Base-by-base conservation (phyloP, 1,140 invertebrate genomes). In the Mizuhopecten yessoensis region DNA sequence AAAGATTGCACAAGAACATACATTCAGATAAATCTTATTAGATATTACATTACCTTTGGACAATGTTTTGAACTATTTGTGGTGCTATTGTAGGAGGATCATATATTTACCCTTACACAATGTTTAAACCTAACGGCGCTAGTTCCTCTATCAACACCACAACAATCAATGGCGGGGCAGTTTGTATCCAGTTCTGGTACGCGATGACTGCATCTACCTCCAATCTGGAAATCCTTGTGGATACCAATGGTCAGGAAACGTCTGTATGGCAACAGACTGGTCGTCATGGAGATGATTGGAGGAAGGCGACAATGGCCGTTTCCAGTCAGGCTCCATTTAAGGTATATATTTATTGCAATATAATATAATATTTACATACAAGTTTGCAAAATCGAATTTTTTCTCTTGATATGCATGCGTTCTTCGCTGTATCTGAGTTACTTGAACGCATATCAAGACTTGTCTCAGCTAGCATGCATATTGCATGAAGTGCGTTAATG, bases 141-240 rank as follows among this genome's bases (percentile, higher is more conserved):
- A 75, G 23, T 75, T 75, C 57, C 57, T 75, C 57, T n/a, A 13
- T 75, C 57, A 75, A n/a, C 57, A 75, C 57, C 1, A 29, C 57
- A 5, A 75, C 23, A 7, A 75, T 75, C 57, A 75, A n/a, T n/a
- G 57, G 57, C 7, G 57, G 57, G 57, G n/a, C 57, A 29, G 57
- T 75, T 9, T 75, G 57, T 75, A 75, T 75, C 9, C 57, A 75
- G 57, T 75, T 75, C 23, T 75, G 57, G 57, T 75, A 75, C 57
- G 57, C 1, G 5, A 75, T 75, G 57, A n/a, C 57, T 7, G 5
- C n/a, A 29, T 29, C 57, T 29, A n/a, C 3, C 23, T 75, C 57
- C n/a, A 75, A 75, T 29, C 57, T 75, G 11, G 57, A 75, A 75
- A n/a, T 75, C 17, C 57, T 75, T 0, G 9, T 75, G 57, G 57